These are phyloP conservation scores for Hydra vulgaris DNA, from an alignment of 30 jellyfish, hydroid and myxozoan genomes.

Conservation along the genomic window DNA sequence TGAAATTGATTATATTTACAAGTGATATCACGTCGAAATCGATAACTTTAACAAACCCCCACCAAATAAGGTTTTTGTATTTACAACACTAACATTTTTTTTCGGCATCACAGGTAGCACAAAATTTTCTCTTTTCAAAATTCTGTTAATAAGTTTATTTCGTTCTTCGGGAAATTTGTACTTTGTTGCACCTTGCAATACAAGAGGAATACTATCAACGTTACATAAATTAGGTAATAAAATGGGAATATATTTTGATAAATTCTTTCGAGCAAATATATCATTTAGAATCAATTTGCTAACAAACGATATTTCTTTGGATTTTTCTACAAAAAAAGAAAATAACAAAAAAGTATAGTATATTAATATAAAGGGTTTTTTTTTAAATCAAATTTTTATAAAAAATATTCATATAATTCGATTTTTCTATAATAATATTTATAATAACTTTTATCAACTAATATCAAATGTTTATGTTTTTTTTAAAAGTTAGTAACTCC, in stretches of 20 bases:
- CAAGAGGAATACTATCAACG: background rate
- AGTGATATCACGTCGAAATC: background rate
- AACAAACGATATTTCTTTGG: conserved; percentile 13
- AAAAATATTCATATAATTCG: too few relatives aligned
- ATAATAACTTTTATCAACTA: too few relatives aligned
- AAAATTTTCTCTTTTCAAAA: conserved; percentile 3
- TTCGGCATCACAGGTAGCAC: background rate
- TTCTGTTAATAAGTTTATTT: background rate
- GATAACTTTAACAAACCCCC: background rate
- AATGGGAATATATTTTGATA: conserved; percentile 13
- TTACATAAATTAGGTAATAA: conserved; percentile 10
- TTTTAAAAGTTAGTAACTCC: too few relatives aligned
- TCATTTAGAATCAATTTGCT: conserved; percentile 13
- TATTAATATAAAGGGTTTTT: background rate
- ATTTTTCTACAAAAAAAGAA: conserved; percentile 8
- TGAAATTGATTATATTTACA: too few relatives aligned
- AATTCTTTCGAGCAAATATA: background rate
- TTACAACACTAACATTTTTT: background rate
- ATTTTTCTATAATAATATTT: too few relatives aligned
- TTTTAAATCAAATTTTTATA: too few relatives aligned
- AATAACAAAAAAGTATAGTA: too few relatives aligned
- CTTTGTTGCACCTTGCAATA: conserved; percentile 3
- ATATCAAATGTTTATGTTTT: too few relatives aligned
- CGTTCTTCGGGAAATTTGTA: conserved; percentile 13
- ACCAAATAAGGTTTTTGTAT: background rate